Evolutionary conservation across 2,888 invertebrate species (phyloP).

Genomic region (Polyploca ridens): DNA sequence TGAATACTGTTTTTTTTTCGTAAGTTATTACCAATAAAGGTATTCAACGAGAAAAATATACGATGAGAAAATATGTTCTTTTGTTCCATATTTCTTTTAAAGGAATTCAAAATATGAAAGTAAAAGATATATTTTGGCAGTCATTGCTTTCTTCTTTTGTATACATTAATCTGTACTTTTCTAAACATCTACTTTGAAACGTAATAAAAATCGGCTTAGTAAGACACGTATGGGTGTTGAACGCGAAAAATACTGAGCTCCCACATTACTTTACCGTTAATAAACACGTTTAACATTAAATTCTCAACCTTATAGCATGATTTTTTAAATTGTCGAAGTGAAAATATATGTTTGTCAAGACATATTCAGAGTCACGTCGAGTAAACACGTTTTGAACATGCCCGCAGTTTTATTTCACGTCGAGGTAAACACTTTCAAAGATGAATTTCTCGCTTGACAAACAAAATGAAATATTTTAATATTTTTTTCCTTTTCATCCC

Average conservation of each 20-base stretch:
- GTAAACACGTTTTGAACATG: constrained; percentile 69
- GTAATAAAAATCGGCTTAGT: constrained; percentile 81
- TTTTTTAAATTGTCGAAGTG: constrained; percentile 47
- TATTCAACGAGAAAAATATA: not conserved
- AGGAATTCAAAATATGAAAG: constrained; percentile 22
- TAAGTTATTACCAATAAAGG: not conserved
- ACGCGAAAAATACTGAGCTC: constrained; percentile 55
- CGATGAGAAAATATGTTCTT: constrained; percentile 15
- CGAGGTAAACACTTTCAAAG: constrained; percentile 72
- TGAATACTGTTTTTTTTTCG: not conserved
- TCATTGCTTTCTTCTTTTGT: constrained; percentile 59
- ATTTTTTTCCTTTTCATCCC: constrained; percentile 52
- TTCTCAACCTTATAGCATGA: constrained; percentile 38
- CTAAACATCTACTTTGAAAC: constrained; percentile 67
- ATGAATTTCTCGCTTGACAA: constrained; percentile 72
- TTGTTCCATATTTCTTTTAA: constrained; percentile 37
- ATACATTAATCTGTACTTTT: constrained; percentile 68
- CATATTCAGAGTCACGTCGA: constrained; percentile 56
- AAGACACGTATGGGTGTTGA: constrained; percentile 63
- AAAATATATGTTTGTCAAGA: constrained; percentile 57
- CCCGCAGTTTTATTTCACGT: constrained; percentile 73
- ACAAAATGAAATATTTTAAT: constrained; percentile 71
- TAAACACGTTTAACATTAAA: constrained; percentile 26
- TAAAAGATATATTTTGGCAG: constrained; percentile 43
- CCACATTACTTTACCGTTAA: constrained; percentile 39